Evolutionary conservation across 2,888 invertebrate genomes (phyloP).

Genomic region (Pterostichus niger): DNA sequence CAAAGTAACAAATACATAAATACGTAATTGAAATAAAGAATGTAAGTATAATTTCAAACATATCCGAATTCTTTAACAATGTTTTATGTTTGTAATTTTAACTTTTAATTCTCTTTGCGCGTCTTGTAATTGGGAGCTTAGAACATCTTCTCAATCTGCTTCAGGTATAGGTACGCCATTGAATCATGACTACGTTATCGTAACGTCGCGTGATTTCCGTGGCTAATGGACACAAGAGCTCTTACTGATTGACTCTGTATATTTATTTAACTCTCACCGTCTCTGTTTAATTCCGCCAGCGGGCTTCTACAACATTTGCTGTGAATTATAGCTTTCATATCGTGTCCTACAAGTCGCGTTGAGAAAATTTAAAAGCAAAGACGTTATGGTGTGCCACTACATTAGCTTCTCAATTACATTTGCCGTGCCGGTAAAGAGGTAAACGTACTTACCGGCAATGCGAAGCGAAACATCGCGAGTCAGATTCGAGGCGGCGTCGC

Average conservation of each 20-base stretch:
- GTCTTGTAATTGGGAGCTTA: no score
- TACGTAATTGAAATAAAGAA: no score
- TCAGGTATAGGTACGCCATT: not conserved
- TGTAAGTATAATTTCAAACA: no score
- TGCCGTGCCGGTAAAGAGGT: conserved; percentile 35
- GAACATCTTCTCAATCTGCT: not conserved
- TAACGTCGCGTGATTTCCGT: no score
- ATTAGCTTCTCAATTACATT: conserved; percentile 67
- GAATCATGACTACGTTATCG: not conserved
- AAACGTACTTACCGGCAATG: conserved; percentile 26
- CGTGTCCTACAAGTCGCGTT: conserved; percentile 35
- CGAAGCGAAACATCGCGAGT: conserved; percentile 24
- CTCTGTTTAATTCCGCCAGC: conserved; percentile 47
- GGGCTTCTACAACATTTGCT: conserved; percentile 61
- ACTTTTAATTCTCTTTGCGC: no score
- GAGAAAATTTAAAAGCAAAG: conserved; percentile 62
- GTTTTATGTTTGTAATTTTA: no score
- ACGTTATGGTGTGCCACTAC: conserved; percentile 66
- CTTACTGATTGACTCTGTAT: conserved; percentile 56
- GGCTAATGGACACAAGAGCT: conserved; percentile 10
- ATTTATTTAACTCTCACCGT: conserved; percentile 47
- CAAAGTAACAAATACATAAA: no score
- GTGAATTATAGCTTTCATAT: conserved; percentile 65
- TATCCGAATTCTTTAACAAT: no score
- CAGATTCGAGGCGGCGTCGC: conserved; percentile 5